Evolutionary conservation across 1,140 invertebrate genomes (phyloP), one percentile per base, ranked within the genome.

Genomic region (Brachionus rubens): DNA sequence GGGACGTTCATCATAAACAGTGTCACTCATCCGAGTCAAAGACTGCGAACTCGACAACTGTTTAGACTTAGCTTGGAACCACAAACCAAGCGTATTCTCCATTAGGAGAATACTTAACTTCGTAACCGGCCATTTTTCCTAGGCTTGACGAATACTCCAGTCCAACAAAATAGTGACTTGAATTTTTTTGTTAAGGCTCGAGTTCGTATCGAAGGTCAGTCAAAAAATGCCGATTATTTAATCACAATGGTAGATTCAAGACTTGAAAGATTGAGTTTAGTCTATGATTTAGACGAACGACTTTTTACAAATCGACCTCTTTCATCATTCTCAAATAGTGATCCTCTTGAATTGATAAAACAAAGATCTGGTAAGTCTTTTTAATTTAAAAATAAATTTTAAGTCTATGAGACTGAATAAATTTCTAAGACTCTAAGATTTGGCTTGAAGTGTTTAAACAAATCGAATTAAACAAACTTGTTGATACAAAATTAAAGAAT

Each of bases 171-270:
- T n/a, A n/a, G n/a, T n/a, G n/a, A n/a, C n/a, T n/a, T n/a, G n/a
- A n/a, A n/a, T n/a, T n/a, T n/a, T n/a, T n/a, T n/a, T n/a, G n/a
- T n/a, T n/a, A 59, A 59, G 54, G 54, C 54, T 19, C 33, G 36
- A 36, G 9, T 59, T 7, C 33, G 54, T 5, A 30, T 59, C 9
- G 54, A 59, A 6, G 54, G 54, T 40, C 54, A 59, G 36, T 59
- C 36, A n/a, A 59, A 59, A 33, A 59, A 33, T 59, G 54, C 54
- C 36, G 54, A 59, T 59, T 59, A 33, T 59, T 40, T 33, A 4
- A 59, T 59, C 2, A 59, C 19, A 33, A 33, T 59, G 30, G 54
- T 33, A 36, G 36, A 36, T n/a, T 10, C 12, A 16, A 16, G 36
- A 59, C 36, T 59, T n/a, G 54, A 59, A 36, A 59, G 30, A 7